Percentiles rank a stretch among this genome's conserved stretches.
Evolutionary conservation across 2,888 invertebrate genomes (phyloP).

Genomic region (Boloria euphrosyne): DNA sequence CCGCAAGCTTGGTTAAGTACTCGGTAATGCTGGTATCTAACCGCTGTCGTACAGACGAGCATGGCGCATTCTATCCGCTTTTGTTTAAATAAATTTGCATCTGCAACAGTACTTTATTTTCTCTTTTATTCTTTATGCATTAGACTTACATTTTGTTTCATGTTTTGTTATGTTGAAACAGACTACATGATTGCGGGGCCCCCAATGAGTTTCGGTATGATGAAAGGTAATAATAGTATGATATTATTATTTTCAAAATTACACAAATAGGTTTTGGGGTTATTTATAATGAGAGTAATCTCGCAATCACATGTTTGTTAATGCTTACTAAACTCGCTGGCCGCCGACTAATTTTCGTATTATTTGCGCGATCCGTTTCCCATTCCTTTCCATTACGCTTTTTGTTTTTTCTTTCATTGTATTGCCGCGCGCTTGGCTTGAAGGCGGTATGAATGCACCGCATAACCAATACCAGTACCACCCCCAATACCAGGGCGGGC

Average conservation of each 20-base stretch:
- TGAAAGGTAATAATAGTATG: slow-evolving; percentile 88
- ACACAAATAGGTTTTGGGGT: slow-evolving; percentile 63
- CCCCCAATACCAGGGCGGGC: slow-evolving; percentile 76
- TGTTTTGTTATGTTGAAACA: slow-evolving; percentile 86
- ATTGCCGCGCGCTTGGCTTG: slow-evolving; percentile 82
- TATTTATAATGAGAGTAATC: slow-evolving; percentile 51
- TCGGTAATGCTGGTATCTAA: slow-evolving; percentile 71
- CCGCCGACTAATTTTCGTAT: slow-evolving; percentile 58
- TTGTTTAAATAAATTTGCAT: slow-evolving; percentile 56
- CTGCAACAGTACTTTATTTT: slow-evolving; percentile 59
- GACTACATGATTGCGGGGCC: slow-evolving; percentile 89
- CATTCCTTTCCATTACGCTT: slow-evolving; percentile 76
- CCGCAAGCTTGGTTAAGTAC: slow-evolving; percentile 70
- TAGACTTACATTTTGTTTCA: slow-evolving; percentile 87
- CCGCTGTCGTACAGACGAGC: slow-evolving; percentile 64
- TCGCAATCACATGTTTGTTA: slow-evolving; percentile 53
- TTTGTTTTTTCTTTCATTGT: slow-evolving; percentile 81
- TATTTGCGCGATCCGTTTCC: slow-evolving; percentile 61
- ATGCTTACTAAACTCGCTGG: slow-evolving; percentile 68
- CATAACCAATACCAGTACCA: slow-evolving; percentile 82
- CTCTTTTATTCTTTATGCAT: slow-evolving; percentile 63
- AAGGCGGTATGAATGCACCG: slow-evolving; percentile 83
- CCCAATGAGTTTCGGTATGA: slow-evolving; percentile 93
- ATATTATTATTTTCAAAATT: slow-evolving; percentile 65
- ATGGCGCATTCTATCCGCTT: slow-evolving; percentile 74